Conservation (phyloP, 2,888 invertebrate genomes). For the Catocala sponsa region DNA sequence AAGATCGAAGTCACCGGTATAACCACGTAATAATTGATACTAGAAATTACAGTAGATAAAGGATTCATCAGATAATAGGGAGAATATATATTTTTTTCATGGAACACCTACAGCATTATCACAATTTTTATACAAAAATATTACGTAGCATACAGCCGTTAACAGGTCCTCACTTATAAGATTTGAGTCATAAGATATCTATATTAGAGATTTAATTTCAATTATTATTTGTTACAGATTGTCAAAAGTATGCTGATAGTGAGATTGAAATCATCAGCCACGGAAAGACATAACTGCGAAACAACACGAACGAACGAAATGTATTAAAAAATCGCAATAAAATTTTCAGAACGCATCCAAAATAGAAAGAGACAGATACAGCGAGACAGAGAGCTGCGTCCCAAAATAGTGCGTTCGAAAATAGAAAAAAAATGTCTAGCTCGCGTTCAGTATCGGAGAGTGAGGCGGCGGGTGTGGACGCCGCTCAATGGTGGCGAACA, state of each 20-base stretch:
- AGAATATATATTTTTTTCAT: no score
- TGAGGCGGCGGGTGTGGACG: conserved; percentile 68
- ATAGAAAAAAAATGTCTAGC: conserved; percentile 84
- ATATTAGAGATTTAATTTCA: no score
- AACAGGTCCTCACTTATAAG: no score
- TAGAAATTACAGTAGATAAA: no score
- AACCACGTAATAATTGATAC: no score
- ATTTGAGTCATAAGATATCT: no score
- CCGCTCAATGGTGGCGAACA: conserved; percentile 76
- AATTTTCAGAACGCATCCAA: conserved; percentile 51
- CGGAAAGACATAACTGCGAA: conserved; percentile 58
- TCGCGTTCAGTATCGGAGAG: conserved; percentile 72
- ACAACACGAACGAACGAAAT: conserved; percentile 73
- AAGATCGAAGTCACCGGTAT: no score
- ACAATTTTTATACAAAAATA: no score
- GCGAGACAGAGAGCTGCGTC: conserved; percentile 56
- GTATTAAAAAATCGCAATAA: conserved; percentile 22
- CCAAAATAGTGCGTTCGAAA: conserved; percentile 77
- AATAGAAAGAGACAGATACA: conserved; percentile 51
- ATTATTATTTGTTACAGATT: conserved; percentile 64
- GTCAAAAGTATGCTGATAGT: conserved; percentile 56
- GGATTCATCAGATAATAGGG: no score
- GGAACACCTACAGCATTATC: no score
- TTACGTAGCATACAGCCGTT: no score
- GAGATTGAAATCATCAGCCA: conserved; percentile 1